These are phyloP conservation scores for Andrena fulva DNA, from an alignment of 2,888 invertebrate species.

Conservation along the genomic window DNA sequence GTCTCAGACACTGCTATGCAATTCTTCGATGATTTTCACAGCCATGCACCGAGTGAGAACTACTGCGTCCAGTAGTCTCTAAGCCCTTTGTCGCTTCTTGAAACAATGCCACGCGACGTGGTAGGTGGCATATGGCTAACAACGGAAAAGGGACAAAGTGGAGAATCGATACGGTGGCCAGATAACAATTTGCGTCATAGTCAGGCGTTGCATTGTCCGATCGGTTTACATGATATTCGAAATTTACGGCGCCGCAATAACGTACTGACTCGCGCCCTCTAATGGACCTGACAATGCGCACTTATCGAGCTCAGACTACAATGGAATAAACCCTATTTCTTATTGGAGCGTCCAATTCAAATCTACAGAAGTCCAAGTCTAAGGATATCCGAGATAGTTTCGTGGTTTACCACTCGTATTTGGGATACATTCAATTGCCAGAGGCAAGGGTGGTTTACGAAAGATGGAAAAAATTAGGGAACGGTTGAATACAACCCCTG, in stretches of 20 bases:
- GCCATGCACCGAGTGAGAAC: background rate
- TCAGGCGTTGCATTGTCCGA: slow-evolving; percentile 47
- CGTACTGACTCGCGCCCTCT: background rate
- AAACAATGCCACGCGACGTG: slow-evolving; percentile 45
- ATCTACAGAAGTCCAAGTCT: too few relatives aligned
- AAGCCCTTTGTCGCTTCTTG: slow-evolving; percentile 16
- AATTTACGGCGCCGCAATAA: slow-evolving; percentile 42
- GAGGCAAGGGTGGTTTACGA: too few relatives aligned
- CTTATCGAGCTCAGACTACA: slow-evolving; percentile 22
- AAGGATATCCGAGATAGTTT: too few relatives aligned
- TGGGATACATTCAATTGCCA: too few relatives aligned
- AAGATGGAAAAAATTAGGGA: too few relatives aligned
- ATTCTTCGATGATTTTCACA: background rate
- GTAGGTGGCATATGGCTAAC: slow-evolving; percentile 49
- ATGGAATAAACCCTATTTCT: slow-evolving; percentile 11
- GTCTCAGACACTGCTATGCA: background rate
- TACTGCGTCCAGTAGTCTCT: background rate
- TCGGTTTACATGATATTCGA: slow-evolving; percentile 50
- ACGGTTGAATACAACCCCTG: too few relatives aligned
- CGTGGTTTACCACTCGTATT: too few relatives aligned
- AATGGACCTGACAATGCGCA: background rate
- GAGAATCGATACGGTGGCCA: slow-evolving; percentile 58
- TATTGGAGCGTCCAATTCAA: background rate
- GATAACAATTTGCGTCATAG: slow-evolving; percentile 63
- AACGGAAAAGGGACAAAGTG: slow-evolving; percentile 50